Conservation (phyloP, 2,113 vertebrate species). For the Carassius gibelio region DNA sequence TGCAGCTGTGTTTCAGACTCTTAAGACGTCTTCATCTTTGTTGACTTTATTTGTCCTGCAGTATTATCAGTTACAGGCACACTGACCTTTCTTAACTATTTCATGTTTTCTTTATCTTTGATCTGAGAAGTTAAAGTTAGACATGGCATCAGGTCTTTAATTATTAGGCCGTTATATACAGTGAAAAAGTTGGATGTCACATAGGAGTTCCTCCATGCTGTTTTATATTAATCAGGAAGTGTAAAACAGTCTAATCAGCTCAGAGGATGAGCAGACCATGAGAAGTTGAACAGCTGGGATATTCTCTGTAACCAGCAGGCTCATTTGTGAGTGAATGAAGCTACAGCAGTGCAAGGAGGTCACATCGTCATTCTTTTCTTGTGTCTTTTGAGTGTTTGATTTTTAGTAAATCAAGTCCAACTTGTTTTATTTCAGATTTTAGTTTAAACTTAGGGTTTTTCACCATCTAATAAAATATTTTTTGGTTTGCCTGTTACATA, state of each 20-base stretch:
- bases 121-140: neutral
- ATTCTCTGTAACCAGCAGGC: slow-evolving; percentile 20
- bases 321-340: neutral
- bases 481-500: neutral
- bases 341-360: neutral
- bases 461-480: neutral
- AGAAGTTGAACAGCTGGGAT: neutral
- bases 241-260: neutral
- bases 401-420: neutral
- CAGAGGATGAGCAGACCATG: neutral
- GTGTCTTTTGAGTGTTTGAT: neutral
- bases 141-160: neutral
- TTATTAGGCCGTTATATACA: neutral
- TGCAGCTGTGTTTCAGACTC: neutral
- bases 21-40: neutral
- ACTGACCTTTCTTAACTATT: neutral
- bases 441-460: neutral
- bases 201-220: neutral
- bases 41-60: neutral
- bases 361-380: neutral
- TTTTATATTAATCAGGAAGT: neutral
- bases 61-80: neutral
- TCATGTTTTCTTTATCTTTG: neutral
- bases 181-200: neutral
- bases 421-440: neutral